Evolutionary conservation across 53 echinoderm and acorn worm genomes (phyloP).

Genomic region (Paelopatides confundens): DNA sequence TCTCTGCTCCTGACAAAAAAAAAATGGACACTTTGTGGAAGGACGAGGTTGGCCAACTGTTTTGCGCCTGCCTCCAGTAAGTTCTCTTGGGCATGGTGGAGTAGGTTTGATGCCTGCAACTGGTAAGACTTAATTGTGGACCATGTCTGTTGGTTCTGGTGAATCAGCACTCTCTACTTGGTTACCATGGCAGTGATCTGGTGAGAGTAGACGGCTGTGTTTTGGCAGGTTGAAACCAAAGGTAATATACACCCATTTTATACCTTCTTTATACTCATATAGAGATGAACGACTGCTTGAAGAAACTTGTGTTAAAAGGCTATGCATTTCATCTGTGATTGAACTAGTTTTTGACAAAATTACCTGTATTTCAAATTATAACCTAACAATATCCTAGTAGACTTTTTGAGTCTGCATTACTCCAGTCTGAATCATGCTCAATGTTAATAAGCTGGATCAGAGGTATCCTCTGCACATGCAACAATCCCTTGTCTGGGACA

Average conservation of each 20-base stretch:
- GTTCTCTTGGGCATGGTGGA: constrained; percentile 29
- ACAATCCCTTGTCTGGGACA: too few species aligned
- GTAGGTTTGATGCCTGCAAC: background rate
- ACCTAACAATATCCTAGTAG: too few species aligned
- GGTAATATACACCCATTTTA: constrained; percentile 37
- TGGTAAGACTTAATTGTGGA: background rate
- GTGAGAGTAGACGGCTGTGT: background rate
- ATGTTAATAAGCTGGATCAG: too few species aligned
- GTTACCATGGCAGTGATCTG: too few species aligned
- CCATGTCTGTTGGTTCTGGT: background rate
- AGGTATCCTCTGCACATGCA: too few species aligned
- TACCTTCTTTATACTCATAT: background rate
- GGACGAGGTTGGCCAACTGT: background rate
- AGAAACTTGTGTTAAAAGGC: background rate
- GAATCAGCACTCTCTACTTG: too few species aligned
- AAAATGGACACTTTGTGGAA: background rate
- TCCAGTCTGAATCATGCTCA: too few species aligned
- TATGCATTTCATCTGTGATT: too few species aligned
- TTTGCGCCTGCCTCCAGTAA: constrained; percentile 11
- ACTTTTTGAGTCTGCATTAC: too few species aligned
- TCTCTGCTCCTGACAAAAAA: background rate
- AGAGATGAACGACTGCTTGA: background rate
- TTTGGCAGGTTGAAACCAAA: background rate
- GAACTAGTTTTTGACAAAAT: too few species aligned
- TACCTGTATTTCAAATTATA: too few species aligned